Evolutionary conservation across 1,140 invertebrate species (phyloP).

Genomic region (Nebria ingens): DNA sequence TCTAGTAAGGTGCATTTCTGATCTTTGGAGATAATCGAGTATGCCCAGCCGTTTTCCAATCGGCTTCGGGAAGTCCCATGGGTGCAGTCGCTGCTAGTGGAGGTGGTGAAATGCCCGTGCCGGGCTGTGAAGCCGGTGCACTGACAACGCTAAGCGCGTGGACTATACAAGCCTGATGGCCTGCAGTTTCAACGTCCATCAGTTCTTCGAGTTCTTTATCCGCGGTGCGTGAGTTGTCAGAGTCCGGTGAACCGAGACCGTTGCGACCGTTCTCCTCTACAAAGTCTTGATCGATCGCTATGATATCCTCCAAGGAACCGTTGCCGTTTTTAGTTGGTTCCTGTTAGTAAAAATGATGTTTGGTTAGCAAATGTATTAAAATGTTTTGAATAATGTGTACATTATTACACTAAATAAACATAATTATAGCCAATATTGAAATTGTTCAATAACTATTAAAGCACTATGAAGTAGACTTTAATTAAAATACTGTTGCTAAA

Average conservation of each 20-base stretch:
- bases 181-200: conserved; percentile 22
- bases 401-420: neutral
- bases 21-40: conserved; percentile 24
- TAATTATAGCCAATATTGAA: neutral
- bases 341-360: too few relatives aligned
- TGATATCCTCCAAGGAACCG: conserved; percentile 6
- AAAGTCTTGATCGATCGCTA: conserved; percentile 27
- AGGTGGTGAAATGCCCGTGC: conserved; percentile 24
- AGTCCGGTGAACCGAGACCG: conserved; percentile 29
- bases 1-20: conserved; percentile 19
- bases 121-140: conserved; percentile 27
- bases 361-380: neutral
- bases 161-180: conserved; percentile 30
- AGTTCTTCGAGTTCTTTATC: conserved; percentile 33
- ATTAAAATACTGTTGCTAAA: neutral
- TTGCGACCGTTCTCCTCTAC: conserved; percentile 32
- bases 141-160: conserved; percentile 33
- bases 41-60: conserved; percentile 29
- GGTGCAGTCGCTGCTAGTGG: conserved; percentile 29
- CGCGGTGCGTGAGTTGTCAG: conserved; percentile 29
- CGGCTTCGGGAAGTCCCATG: conserved; percentile 23
- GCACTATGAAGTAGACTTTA: neutral
- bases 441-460: neutral
- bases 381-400: neutral
- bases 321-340: conserved; percentile 22